These are phyloP conservation scores for Carterocephalus palaemon DNA, from an alignment of 2,888 invertebrate genomes.

Conservation along the genomic window DNA sequence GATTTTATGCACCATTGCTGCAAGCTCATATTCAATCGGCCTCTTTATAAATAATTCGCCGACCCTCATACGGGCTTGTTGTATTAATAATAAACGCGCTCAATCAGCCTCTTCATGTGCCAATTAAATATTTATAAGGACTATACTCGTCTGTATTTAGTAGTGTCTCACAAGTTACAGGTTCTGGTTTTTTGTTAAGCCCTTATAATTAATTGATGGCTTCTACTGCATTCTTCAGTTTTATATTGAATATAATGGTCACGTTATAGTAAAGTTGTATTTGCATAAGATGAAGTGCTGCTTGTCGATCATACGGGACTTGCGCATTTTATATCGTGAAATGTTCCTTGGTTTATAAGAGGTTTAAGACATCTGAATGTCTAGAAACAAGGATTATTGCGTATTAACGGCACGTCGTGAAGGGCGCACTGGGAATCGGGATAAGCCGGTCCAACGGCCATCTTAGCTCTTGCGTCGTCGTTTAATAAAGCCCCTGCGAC, in stretches of 20 bases:
- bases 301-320: too few species aligned
- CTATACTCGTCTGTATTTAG: slow-evolving; percentile 39
- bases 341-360: neutral
- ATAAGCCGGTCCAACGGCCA: slow-evolving; percentile 75
- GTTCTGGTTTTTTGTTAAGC: slow-evolving; percentile 32
- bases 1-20: slow-evolving; percentile 55
- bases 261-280: too few species aligned
- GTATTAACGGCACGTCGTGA: slow-evolving; percentile 58
- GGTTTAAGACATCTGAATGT: slow-evolving; percentile 6
- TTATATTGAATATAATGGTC: slow-evolving; percentile 4
- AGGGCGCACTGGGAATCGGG: slow-evolving; percentile 65
- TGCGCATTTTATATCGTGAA: slow-evolving; percentile 6
- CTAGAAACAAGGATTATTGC: slow-evolving; percentile 47
- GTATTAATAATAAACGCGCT: slow-evolving; percentile 62
- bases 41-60: slow-evolving; percentile 60
- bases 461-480: slow-evolving; percentile 65
- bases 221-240: slow-evolving; percentile 11
- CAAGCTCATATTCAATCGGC: slow-evolving; percentile 53
- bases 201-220: slow-evolving; percentile 28
- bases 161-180: slow-evolving; percentile 31
- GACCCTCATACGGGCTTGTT: slow-evolving; percentile 57
- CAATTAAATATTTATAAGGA: slow-evolving; percentile 59
- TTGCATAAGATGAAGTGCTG: too few species aligned
- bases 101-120: slow-evolving; percentile 57
- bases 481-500: slow-evolving; percentile 74